A percentile compares a stretch with the other conserved stretches of the same genome.
Evolutionary conservation across 2,113 vertebrate genomes (phyloP).

Genomic region (Cololabis saira): DNA sequence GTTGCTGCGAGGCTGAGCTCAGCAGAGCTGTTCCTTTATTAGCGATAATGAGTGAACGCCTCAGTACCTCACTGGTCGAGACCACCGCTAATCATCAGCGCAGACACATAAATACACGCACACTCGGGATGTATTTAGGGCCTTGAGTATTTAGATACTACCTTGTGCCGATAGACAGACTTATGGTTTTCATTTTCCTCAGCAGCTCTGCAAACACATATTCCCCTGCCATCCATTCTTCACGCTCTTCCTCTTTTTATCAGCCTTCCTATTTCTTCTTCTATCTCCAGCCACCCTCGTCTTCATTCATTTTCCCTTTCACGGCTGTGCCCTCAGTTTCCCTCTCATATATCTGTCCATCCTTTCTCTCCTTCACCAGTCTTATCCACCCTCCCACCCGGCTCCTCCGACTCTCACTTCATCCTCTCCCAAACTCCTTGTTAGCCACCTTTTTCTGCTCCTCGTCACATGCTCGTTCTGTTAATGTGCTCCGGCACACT

Average conservation of each 20-base stretch:
- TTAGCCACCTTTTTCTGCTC: constrained; percentile 29
- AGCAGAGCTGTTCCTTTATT: constrained; percentile 41
- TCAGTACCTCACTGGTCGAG: constrained; percentile 35
- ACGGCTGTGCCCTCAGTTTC: constrained; percentile 36
- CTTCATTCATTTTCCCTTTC: constrained; percentile 30
- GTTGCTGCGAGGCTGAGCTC: constrained; percentile 27
- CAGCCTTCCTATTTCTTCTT: constrained; percentile 14
- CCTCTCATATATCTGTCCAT: constrained; percentile 37
- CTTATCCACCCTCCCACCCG: not conserved
- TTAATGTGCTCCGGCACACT: constrained; percentile 2
- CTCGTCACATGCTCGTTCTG: constrained; percentile 30
- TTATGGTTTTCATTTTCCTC: constrained; percentile 38
- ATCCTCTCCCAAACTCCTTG: constrained; percentile 32
- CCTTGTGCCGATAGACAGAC: constrained; percentile 7
- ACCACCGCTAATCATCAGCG: constrained; percentile 43
- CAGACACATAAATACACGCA: not conserved
- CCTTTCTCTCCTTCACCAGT: constrained; percentile 25
- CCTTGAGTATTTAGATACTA: constrained; percentile 1
- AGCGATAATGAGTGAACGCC: constrained; percentile 51
- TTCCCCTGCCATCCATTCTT: constrained; percentile 16
- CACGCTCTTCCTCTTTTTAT: constrained; percentile 17
- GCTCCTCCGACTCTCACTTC: constrained; percentile 57
- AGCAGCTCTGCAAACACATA: constrained; percentile 1
- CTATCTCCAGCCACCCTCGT: constrained; percentile 29
- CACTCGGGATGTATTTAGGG: constrained; percentile 4